A percentile compares a stretch with the other conserved stretches of the same genome.
phyloP scores from a whole-genome alignment of 2,888 invertebrate species.

The Chorisops tibialis region DNA sequence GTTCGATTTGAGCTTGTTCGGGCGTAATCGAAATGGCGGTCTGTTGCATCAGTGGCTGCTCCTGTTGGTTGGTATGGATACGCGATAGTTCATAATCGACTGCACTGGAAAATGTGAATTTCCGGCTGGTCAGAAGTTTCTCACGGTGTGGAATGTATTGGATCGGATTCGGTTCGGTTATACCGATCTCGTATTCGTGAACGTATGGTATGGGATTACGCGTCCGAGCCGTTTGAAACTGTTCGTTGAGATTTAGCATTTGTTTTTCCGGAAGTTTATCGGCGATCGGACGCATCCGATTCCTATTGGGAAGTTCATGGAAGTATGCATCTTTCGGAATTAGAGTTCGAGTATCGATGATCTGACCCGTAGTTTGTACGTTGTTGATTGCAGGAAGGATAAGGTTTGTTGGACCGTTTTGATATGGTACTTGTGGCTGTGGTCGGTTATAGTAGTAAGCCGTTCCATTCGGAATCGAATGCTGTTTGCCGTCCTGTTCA shows the following conservation, averaged over 20 bases:
- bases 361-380: constrained; percentile 25
- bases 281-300: constrained; percentile 32
- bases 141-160: constrained; percentile 18
- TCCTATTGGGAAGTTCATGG: constrained; percentile 58
- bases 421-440: constrained; percentile 36
- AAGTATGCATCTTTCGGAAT: constrained; percentile 63
- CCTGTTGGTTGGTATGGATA: constrained; percentile 26
- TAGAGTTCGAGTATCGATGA: constrained; percentile 42
- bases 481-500: constrained; percentile 52
- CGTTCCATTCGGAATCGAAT: neutral
- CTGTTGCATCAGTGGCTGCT: constrained; percentile 33
- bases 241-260: constrained; percentile 26
- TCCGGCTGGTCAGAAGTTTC: constrained; percentile 34
- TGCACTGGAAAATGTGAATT: constrained; percentile 27
- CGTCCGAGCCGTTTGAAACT: constrained; percentile 29
- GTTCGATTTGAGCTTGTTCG: constrained; percentile 52
- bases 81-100: constrained; percentile 33
- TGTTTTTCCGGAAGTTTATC: constrained; percentile 34
- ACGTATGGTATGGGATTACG: constrained; percentile 34
- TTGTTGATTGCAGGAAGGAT: neutral
- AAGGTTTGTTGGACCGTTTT: neutral
- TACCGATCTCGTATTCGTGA: constrained; percentile 17
- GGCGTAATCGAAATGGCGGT: constrained; percentile 32
- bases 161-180: neutral
- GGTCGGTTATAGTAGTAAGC: constrained; percentile 31